phyloP scores from a whole-genome alignment of 2,797 vertebrate species.

The Cyprinodon diabolis region DNA sequence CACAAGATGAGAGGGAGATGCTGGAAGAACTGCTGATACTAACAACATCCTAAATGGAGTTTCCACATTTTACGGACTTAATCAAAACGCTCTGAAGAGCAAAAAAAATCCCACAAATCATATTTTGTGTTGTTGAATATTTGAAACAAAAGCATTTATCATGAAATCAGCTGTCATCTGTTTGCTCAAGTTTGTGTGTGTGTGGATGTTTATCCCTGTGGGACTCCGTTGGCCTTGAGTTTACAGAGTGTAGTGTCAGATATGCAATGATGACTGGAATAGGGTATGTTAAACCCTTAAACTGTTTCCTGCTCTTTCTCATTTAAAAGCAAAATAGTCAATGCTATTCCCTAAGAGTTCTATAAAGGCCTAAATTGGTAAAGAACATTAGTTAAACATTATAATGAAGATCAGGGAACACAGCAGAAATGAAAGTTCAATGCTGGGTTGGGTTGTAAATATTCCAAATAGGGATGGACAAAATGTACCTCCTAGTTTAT shows the following conservation, averaged over 20 bases:
- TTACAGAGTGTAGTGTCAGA: neutral
- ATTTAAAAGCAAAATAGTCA: neutral
- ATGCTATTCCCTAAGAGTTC: neutral
- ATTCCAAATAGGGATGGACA: too few relatives aligned
- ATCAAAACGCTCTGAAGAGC: neutral
- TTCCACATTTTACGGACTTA: constrained; percentile 6
- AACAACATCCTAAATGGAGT: constrained; percentile 23
- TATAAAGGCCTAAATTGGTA: neutral
- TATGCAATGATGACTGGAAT: neutral
- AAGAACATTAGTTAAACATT: neutral
- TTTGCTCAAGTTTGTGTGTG: neutral
- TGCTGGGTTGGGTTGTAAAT: neutral
- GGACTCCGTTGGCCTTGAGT: neutral
- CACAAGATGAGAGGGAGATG: constrained; percentile 54
- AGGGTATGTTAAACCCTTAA: neutral
- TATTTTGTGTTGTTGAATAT: constrained; percentile 7
- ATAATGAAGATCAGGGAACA: neutral
- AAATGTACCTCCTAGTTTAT: too few relatives aligned
- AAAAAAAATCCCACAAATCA: neutral
- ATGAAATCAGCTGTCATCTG: neutral
- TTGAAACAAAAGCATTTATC: neutral
- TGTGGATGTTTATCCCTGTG: neutral
- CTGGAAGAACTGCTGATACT: constrained; percentile 16
- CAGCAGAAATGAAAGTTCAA: neutral
- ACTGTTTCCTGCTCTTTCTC: neutral